Conservation (phyloP, 2,113 vertebrate genomes). For the Macheiramphus alcinus region DNA sequence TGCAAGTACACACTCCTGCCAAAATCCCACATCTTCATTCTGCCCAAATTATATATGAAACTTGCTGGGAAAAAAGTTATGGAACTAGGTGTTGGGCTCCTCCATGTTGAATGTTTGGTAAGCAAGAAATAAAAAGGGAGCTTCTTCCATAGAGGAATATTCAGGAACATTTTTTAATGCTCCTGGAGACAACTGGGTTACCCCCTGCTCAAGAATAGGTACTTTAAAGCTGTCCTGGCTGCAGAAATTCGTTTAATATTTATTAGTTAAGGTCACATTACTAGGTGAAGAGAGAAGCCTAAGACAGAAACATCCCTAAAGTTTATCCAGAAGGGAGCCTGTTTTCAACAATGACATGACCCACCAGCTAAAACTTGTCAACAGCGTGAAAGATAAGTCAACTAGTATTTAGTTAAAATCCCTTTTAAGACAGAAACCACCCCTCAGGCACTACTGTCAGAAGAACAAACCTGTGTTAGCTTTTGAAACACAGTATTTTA, state of each 20-base stretch:
- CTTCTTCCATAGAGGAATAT: background rate
- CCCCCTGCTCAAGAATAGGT: background rate
- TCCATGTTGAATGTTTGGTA: background rate
- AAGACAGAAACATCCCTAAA: background rate
- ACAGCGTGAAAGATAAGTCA: background rate
- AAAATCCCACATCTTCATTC: background rate
- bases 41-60: background rate
- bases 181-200: background rate
- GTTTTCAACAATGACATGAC: background rate
- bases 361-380: background rate
- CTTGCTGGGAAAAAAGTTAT: background rate
- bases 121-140: background rate
- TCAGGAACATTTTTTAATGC: background rate
- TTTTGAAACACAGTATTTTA: background rate
- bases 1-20: background rate
- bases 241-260: background rate
- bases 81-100: background rate
- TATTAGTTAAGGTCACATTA: background rate
- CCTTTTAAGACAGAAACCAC: background rate
- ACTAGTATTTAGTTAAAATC: background rate
- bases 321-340: background rate
- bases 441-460: background rate
- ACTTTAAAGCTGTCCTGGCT: background rate
- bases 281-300: background rate
- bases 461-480: background rate